Evolutionary conservation across 2,888 invertebrate genomes (phyloP).

Genomic region (Argyra leucocephala): DNA sequence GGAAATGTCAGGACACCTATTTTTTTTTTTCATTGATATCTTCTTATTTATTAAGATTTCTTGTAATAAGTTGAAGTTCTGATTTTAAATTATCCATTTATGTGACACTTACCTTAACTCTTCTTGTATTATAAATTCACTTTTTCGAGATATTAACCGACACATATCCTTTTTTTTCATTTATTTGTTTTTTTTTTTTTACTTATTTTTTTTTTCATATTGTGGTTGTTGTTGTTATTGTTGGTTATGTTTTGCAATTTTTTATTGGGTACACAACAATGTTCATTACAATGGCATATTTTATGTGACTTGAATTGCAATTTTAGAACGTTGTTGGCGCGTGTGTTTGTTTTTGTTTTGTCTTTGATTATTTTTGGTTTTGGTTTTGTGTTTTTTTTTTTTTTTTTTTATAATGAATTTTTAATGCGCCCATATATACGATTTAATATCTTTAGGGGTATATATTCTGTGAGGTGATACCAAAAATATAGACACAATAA

Average conservation of each 20-base stretch:
- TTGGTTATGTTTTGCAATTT: neutral
- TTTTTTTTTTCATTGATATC: neutral
- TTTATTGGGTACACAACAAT: neutral
- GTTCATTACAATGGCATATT: neutral
- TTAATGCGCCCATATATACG: too few species aligned
- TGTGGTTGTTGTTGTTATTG: neutral
- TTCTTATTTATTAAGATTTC: neutral
- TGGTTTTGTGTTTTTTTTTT: neutral
- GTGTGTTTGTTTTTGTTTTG: neutral
- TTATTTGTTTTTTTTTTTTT: neutral
- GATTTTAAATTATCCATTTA: constrained; percentile 10
- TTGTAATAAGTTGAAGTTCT: constrained; percentile 2
- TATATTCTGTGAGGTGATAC: neutral
- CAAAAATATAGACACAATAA: neutral
- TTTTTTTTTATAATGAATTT: too few species aligned
- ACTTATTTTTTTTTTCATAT: neutral
- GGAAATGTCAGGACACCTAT: constrained; percentile 6
- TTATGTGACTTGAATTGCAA: neutral
- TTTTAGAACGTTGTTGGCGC: neutral
- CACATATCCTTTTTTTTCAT: neutral
- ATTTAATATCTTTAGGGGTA: neutral
- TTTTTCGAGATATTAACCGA: constrained; percentile 6
- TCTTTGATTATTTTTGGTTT: neutral
- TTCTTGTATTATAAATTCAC: constrained; percentile 6
- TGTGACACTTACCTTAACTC: constrained; percentile 9